Evolutionary conservation across 1,140 invertebrate genomes (phyloP), one percentile per base, ranked within the genome.

Genomic region (Bombus balteatus): DNA sequence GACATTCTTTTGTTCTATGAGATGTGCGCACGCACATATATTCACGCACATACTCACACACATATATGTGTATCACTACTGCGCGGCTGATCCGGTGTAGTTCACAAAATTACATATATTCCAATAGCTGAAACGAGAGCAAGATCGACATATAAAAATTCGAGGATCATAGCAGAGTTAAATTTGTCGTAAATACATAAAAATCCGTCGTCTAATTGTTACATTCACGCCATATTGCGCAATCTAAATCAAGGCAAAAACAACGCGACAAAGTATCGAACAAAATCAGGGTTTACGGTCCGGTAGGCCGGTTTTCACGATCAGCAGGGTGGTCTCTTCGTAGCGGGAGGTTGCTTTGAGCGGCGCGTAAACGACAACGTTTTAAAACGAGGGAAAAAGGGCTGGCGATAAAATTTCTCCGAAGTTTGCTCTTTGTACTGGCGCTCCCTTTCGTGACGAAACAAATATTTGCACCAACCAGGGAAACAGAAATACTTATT

Each of bases 401-500:
- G 39, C n/a, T 47, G 39, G 68, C 53, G 71, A 81, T 85, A 57
- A 85, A 85, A 81, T 85, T 80, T 66, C 79, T 85, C 34, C 78
- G 71, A 28, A 72, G 62, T 43, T 65, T 53, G 70, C 57, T 57
- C 79, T 74, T 85, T 81, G 84, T 81, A 25, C n/a, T 37, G 47
- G 1, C 18, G 41, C 18, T 25, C 37, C 43, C 62, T 32, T 47
- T 34, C 28, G 22, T 71, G 47, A 4, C 41, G 43, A 15, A 57
- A 70, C 79, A 85, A 85, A 85, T 85, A 85, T 85, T 85, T 85
- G 79, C 84, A 32, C 41, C 59, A 39, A 10, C n/a, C 32, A 37
- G 34, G 59, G 25, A 75, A 81, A 85, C 84, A 81, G 84, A 75
- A 85, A 85, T 85, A 85, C 70, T 81, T 85, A 81, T 85, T 85